These are phyloP conservation scores for Mesoligia furuncula DNA, from an alignment of 2,888 invertebrate species.

Conservation along the genomic window DNA sequence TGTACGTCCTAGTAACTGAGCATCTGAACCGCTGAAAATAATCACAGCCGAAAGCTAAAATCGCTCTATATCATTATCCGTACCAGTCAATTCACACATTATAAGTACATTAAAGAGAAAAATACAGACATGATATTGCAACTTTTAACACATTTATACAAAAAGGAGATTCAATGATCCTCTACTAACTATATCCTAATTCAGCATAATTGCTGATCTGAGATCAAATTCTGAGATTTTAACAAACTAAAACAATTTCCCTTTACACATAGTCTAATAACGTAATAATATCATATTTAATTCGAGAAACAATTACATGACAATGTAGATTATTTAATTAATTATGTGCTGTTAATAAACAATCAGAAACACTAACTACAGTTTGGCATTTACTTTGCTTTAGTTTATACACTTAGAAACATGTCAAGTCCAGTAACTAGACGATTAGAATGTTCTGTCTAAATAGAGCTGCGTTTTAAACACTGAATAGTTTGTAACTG, in stretches of 20 bases:
- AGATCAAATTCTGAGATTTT: slow-evolving; percentile 83
- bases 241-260: slow-evolving; percentile 67
- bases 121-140: slow-evolving; percentile 59
- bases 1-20: slow-evolving; percentile 1
- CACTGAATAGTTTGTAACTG: slow-evolving; percentile 57
- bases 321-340: slow-evolving; percentile 53
- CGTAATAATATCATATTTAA: slow-evolving; percentile 59
- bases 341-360: slow-evolving; percentile 63
- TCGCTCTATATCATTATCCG: slow-evolving; percentile 26
- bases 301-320: slow-evolving; percentile 55
- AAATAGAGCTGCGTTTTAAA: slow-evolving; percentile 52
- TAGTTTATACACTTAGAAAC: slow-evolving; percentile 67
- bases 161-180: slow-evolving; percentile 58
- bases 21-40: slow-evolving; percentile 48
- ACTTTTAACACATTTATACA: slow-evolving; percentile 62
- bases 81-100: slow-evolving; percentile 45
- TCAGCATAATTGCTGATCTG: slow-evolving; percentile 79
- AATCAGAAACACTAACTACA: slow-evolving; percentile 74
- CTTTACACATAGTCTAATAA: slow-evolving; percentile 59
- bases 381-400: slow-evolving; percentile 84
- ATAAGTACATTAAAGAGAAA: slow-evolving; percentile 54
- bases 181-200: slow-evolving; percentile 69
- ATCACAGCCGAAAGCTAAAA: slow-evolving; percentile 39
- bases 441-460: slow-evolving; percentile 47
- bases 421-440: slow-evolving; percentile 56